These are phyloP conservation scores for Patella caerulea DNA, from an alignment of 2,888 invertebrate species.

Conservation along the genomic window DNA sequence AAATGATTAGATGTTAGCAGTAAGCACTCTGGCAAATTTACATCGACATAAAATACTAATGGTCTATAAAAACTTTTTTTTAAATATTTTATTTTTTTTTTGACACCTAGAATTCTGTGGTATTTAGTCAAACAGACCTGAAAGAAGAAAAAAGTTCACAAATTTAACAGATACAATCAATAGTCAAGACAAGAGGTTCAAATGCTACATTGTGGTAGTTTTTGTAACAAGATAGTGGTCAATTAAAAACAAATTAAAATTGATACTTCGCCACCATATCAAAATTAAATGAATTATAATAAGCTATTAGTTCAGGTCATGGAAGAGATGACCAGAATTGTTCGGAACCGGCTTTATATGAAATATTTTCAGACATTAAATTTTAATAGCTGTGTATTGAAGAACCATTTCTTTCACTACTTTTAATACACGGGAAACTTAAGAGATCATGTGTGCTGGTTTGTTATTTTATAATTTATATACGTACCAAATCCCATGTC, in stretches of 20 bases:
- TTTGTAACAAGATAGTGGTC: not conserved
- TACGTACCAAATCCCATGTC: slow-evolving; percentile 72
- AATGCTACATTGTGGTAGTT: not conserved
- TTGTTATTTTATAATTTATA: no score
- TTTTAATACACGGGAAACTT: no score
- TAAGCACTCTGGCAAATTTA: no score
- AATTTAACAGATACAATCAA: not conserved
- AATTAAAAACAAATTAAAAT: not conserved
- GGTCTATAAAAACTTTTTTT: not conserved
- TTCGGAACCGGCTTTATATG: no score
- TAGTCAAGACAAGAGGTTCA: not conserved
- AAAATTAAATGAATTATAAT: not conserved
- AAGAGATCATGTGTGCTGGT: no score
- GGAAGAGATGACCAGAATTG: no score
- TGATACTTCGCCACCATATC: not conserved
- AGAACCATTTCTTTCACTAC: no score
- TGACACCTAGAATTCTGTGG: not conserved
- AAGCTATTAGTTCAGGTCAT: no score
- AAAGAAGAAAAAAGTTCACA: slow-evolving; percentile 28
- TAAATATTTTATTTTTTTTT: not conserved
- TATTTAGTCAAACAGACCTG: slow-evolving; percentile 53
- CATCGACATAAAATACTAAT: no score
- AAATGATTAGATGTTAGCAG: no score
- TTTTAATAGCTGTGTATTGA: no score
- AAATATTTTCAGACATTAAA: no score